Percentiles rank a stretch among this genome's conserved stretches.
phyloP scores from a whole-genome alignment of 2,113 vertebrate genomes.

The Muntiacus reevesi region DNA sequence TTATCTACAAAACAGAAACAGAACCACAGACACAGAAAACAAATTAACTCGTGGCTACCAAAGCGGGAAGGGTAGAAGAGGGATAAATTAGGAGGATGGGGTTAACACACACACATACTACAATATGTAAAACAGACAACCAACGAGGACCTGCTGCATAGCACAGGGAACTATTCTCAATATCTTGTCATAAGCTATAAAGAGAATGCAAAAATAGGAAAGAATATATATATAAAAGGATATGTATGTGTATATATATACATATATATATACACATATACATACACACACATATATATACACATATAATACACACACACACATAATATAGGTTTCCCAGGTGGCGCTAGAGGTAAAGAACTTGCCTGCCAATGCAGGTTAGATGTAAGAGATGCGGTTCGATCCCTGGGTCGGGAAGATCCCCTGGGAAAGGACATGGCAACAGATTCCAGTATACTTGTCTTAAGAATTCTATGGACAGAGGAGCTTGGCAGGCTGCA shows the following conservation, averaged over 20 bases:
- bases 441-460: neutral
- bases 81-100: neutral
- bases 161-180: neutral
- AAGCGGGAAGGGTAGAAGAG: neutral
- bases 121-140: neutral
- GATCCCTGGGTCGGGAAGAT: neutral
- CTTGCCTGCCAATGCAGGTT: neutral
- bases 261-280: neutral
- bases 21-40: neutral
- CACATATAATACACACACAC: no score
- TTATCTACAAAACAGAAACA: neutral
- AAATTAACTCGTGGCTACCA: neutral
- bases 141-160: neutral
- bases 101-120: neutral
- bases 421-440: neutral
- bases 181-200: neutral
- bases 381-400: rapidly evolving
- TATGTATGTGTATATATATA: neutral
- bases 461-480: neutral
- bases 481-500: neutral
- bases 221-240: neutral
- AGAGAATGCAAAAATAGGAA: neutral
- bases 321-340: neutral
- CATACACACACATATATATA: no score
- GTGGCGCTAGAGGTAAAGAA: neutral